Conservation (phyloP, 2,797 vertebrate species). For the Leptatherina wallacei region DNA sequence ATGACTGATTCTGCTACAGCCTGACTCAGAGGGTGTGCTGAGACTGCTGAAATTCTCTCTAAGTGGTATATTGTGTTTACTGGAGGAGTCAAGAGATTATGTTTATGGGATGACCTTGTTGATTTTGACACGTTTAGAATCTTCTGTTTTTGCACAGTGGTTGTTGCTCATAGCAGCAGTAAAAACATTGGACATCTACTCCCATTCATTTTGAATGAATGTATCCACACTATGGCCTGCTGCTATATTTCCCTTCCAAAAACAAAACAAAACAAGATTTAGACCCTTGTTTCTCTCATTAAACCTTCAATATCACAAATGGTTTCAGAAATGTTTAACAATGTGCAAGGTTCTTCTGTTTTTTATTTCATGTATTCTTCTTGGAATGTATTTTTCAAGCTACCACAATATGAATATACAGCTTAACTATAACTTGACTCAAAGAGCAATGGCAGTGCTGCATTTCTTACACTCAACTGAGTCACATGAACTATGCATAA, state of each 20-base stretch:
- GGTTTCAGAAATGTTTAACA: slow-evolving; percentile 46
- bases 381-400: slow-evolving; percentile 6
- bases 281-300: slow-evolving; percentile 29
- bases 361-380: slow-evolving; percentile 13
- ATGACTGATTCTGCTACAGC: slow-evolving; percentile 41
- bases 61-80: slow-evolving; percentile 67
- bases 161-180: slow-evolving; percentile 34
- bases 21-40: slow-evolving; percentile 36
- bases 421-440: slow-evolving; percentile 25
- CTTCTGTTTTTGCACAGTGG: slow-evolving; percentile 40
- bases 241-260: too few species aligned
- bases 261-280: slow-evolving; percentile 22
- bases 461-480: slow-evolving; percentile 16
- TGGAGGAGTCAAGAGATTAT: slow-evolving; percentile 46
- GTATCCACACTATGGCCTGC: neutral
- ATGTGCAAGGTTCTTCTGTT: slow-evolving; percentile 30
- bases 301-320: slow-evolving; percentile 58
- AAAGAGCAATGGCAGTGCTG: slow-evolving; percentile 23
- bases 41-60: slow-evolving; percentile 45
- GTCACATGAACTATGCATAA: slow-evolving; percentile 1
- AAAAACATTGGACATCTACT: neutral
- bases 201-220: neutral
- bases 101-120: slow-evolving; percentile 54
- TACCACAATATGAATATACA: slow-evolving; percentile 38
- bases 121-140: slow-evolving; percentile 55